Conservation (phyloP, 2,888 invertebrate genomes). For the Patella ulyssiponensis region DNA sequence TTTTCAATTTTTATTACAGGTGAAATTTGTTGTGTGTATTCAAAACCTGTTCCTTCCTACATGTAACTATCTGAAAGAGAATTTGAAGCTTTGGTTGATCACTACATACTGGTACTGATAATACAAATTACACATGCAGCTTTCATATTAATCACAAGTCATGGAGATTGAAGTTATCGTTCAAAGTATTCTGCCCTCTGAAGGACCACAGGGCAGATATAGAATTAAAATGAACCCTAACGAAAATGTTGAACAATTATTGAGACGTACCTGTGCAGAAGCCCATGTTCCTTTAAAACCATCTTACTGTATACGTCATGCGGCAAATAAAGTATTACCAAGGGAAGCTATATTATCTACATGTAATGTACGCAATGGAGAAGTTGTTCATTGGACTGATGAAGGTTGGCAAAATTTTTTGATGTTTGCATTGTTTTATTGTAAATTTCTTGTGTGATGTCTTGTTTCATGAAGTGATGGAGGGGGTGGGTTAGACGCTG, state of each 20-base stretch:
- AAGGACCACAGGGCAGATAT: slow-evolving; percentile 46
- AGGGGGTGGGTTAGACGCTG: no score
- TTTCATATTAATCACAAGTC: slow-evolving; percentile 16
- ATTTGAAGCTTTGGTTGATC: no score
- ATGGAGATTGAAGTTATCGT: slow-evolving; percentile 49
- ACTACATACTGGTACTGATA: no score
- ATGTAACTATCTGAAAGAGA: no score
- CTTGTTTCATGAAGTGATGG: no score
- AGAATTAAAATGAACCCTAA: slow-evolving; percentile 39
- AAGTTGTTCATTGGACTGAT: slow-evolving; percentile 59
- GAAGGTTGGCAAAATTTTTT: slow-evolving; percentile 50
- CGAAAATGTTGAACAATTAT: slow-evolving; percentile 43
- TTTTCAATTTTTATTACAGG: no score
- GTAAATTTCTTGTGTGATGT: no score
- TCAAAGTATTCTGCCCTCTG: slow-evolving; percentile 45
- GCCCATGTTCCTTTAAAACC: slow-evolving; percentile 46
- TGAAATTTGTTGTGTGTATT: no score
- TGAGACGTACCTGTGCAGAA: slow-evolving; percentile 53
- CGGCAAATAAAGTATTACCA: slow-evolving; percentile 52
- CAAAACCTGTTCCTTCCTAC: no score
- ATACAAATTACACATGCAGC: no score
- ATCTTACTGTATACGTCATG: slow-evolving; percentile 59
- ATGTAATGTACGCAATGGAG: slow-evolving; percentile 60
- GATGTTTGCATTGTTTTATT: background rate
- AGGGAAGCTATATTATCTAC: slow-evolving; percentile 52